A percentile compares a stretch with the other conserved stretches of the same genome.
Evolutionary conservation across 2,113 vertebrate species (phyloP).

Genomic region (Lycaon pictus): DNA sequence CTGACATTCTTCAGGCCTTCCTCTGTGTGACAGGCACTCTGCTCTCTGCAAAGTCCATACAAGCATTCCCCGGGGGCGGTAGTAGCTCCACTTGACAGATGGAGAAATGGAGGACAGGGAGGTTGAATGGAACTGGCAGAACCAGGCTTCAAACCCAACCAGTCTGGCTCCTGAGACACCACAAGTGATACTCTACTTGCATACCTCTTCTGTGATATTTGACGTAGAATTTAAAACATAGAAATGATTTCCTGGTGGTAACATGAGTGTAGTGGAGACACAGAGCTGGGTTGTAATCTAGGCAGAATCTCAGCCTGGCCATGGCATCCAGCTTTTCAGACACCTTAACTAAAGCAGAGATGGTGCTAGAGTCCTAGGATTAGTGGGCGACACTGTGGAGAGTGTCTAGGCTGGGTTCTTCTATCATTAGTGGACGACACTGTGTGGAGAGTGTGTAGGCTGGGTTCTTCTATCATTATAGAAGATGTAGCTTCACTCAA

Average conservation of each 20-base stretch:
- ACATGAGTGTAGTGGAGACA: background rate
- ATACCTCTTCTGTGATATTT: rapidly evolving
- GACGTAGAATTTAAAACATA: background rate
- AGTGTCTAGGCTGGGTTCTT: background rate
- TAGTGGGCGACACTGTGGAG: too few species aligned
- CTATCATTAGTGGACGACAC: too few species aligned
- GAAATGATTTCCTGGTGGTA: background rate
- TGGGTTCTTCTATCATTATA: background rate
- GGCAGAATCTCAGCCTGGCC: background rate
- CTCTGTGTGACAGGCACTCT: background rate
- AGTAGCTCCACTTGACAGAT: background rate
- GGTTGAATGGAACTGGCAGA: background rate
- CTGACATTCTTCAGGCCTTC: rapidly evolving
- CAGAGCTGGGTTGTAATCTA: background rate
- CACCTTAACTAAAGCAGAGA: background rate
- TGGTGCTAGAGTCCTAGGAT: background rate
- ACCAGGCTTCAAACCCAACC: background rate
- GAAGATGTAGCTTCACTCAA: background rate
- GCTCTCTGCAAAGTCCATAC: background rate
- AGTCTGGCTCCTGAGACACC: background rate
- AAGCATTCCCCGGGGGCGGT: too few species aligned
- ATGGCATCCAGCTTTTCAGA: background rate
- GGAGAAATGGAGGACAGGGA: background rate
- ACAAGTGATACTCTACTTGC: background rate
- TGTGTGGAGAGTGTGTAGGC: background rate